phyloP scores from a whole-genome alignment of 2,113 vertebrate species.

The Taurulus bubalis region DNA sequence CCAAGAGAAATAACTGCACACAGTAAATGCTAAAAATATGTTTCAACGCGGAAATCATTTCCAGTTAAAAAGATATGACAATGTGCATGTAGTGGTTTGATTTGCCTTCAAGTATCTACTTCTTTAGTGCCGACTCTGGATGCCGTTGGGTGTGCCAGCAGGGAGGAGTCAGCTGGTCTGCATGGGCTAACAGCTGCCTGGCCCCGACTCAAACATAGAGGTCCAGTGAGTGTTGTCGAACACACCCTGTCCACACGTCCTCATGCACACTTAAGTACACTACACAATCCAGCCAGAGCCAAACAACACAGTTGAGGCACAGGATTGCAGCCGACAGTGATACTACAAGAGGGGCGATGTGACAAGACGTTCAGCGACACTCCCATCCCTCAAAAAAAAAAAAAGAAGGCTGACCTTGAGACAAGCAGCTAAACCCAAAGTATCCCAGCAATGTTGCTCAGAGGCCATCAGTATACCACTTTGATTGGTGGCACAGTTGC shows the following conservation, averaged over 20 bases:
- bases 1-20: neutral
- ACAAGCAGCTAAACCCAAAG: slow-evolving; percentile 4
- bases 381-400: neutral
- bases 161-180: slow-evolving; percentile 12
- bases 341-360: slow-evolving; percentile 13
- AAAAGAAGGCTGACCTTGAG: neutral
- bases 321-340: slow-evolving; percentile 5
- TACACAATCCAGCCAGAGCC: slow-evolving; percentile 9
- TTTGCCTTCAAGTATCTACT: neutral
- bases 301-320: neutral
- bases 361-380: neutral
- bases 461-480: neutral
- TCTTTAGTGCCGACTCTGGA: neutral
- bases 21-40: neutral
- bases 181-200: slow-evolving; percentile 27
- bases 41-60: neutral
- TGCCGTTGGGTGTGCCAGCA: slow-evolving; percentile 20
- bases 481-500: neutral
- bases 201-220: slow-evolving; percentile 20
- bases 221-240: slow-evolving; percentile 22
- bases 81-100: neutral
- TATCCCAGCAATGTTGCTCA: neutral
- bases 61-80: neutral
- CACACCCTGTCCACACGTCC: slow-evolving; percentile 32
- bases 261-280: slow-evolving; percentile 10